These are phyloP conservation scores for Natrix natrix DNA, from an alignment of 2,797 vertebrate species.

Conservation along the genomic window DNA sequence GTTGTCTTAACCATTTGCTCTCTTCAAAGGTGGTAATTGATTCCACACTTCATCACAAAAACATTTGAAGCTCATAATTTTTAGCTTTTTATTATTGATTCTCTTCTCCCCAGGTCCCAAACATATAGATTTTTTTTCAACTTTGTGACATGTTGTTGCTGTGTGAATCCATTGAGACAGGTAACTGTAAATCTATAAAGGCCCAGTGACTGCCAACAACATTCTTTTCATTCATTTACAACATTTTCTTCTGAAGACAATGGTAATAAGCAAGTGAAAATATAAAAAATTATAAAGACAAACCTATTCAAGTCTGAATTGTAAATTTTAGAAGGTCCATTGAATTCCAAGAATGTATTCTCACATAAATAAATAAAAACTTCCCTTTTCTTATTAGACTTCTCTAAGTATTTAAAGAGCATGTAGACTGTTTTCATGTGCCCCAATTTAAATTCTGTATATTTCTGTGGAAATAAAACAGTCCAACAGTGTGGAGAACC, in stretches of 20 bases:
- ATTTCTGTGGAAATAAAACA: neutral
- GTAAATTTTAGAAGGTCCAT: neutral
- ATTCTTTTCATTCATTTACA: neutral
- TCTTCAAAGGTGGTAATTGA: neutral
- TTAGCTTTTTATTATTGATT: neutral
- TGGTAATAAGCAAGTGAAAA: neutral
- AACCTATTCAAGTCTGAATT: neutral
- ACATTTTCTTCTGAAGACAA: neutral
- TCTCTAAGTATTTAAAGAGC: neutral
- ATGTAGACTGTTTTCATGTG: neutral
- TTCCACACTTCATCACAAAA: slow-evolving; percentile 3
- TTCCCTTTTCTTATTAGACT: neutral
- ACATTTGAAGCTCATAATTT: neutral
- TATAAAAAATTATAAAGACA: neutral
- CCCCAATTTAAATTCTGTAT: neutral
- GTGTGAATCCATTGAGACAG: neutral
- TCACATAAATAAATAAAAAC: neutral
- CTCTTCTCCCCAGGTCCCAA: neutral
- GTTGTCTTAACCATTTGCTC: neutral
- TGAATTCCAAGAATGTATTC: neutral
- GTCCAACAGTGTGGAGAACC: neutral
- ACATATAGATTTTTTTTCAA: neutral
- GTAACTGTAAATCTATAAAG: neutral
- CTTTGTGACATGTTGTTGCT: neutral
- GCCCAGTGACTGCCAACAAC: neutral